Conservation (phyloP, 2,797 vertebrate genomes). For the Notoglanidium macrostoma region DNA sequence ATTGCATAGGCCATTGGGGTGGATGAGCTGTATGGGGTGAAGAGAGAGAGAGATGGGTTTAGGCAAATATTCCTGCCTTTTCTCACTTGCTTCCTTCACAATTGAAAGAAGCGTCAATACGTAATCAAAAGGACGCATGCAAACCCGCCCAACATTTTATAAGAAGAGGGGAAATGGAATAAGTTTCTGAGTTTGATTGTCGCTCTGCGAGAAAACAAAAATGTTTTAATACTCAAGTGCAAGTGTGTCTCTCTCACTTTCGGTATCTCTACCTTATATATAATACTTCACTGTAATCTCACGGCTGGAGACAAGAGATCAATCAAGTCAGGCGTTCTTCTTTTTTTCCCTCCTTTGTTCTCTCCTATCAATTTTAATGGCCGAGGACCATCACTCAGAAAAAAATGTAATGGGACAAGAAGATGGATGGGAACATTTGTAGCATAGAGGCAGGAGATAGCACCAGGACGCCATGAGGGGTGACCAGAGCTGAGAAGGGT, state of each 20-base stretch:
- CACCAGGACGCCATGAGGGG: conserved; percentile 75
- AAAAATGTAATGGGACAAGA: conserved; percentile 86
- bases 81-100: background rate
- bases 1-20: conserved; percentile 39
- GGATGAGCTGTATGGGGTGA: background rate
- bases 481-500: conserved; percentile 66
- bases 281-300: conserved; percentile 70
- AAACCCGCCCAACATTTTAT: conserved; percentile 44
- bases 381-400: conserved; percentile 89
- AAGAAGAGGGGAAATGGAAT: conserved; percentile 55
- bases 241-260: conserved; percentile 16
- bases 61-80: conserved; percentile 4
- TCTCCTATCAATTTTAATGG: conserved; percentile 89
- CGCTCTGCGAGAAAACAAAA: background rate
- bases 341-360: conserved; percentile 79
- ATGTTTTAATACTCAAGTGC: conserved; percentile 34
- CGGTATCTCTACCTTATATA: conserved; percentile 36
- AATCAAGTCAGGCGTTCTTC: conserved; percentile 79
- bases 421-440: conserved; percentile 90
- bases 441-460: conserved; percentile 79
- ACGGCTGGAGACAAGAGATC: conserved; percentile 68
- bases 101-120: conserved; percentile 14
- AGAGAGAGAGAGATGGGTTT: background rate
- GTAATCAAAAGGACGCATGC: background rate
- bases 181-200: conserved; percentile 1